Conservation (phyloP, 2,888 invertebrate species). For the Adelphocoris suturalis region DNA sequence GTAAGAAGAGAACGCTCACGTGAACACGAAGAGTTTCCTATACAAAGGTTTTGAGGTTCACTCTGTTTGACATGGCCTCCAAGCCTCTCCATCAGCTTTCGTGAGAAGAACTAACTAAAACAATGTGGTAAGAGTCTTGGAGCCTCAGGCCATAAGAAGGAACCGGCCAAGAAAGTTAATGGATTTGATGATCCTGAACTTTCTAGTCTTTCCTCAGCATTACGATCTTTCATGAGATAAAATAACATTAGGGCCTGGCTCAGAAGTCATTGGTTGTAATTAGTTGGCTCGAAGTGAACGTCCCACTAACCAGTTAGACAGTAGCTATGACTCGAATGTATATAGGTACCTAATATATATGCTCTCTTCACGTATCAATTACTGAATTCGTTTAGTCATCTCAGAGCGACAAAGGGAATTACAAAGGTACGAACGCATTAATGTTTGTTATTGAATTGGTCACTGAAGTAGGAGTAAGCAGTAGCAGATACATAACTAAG, state of each 20-base stretch:
- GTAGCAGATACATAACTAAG: no score
- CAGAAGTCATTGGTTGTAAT: neutral
- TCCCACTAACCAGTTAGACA: no score
- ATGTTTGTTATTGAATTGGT: no score
- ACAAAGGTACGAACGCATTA: no score
- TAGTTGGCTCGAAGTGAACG: no score
- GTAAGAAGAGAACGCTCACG: neutral
- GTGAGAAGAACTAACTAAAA: neutral
- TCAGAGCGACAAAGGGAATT: no score
- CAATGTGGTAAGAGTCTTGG: neutral
- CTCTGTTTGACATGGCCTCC: neutral
- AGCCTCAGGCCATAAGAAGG: neutral
- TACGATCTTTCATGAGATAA: neutral
- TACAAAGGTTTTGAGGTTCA: neutral
- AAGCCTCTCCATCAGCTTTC: neutral
- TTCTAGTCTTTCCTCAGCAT: neutral
- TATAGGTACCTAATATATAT: no score
- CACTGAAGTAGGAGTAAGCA: no score
- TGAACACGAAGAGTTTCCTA: neutral
- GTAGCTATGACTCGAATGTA: no score
- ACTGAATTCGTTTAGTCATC: no score
- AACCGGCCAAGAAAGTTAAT: slow-evolving; percentile 14
- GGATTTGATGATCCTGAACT: slow-evolving; percentile 5
- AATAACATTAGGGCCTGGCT: neutral
- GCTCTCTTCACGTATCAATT: no score